Base-by-base conservation (phyloP, 2,888 invertebrate species). In the Antheraea yamamai region DNA sequence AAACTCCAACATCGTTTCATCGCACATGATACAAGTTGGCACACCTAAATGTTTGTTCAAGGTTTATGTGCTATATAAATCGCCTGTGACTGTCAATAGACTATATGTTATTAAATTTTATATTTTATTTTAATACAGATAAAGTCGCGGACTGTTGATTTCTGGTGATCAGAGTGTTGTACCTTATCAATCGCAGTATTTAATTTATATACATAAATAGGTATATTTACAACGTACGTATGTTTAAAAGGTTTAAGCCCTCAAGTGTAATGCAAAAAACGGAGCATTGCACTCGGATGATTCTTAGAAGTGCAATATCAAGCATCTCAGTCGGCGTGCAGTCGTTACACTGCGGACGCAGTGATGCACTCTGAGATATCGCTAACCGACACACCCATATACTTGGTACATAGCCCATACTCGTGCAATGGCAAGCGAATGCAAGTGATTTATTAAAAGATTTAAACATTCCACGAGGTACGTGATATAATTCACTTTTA, bases 261-360 rank as follows among this genome's bases (percentile, higher is more conserved):
- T 51, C 26, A 72, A 61, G 72, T 51, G 74, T 73, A 74, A 58
- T 79, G 81, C 81, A 80, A 82, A 82, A 81, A 80, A 77, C 80
- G 83, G 90, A 88, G 85, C 90, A 88, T 79, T 86, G 88, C 85
- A 87, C 87, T 87, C 77, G 82, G 77, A 80, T 73, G 74, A 47
- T 94, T 93, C 94, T 88, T 74, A 90, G 94, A 94, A 94, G 79
- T 86, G 88, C 89, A 90, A 81, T 90, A 92, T 93, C 94, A 88
- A 84, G 77, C 82, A 94, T 93, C 93, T 92, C 83, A 82, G 83
- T 80, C 86, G 81, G 82, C 82, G 80, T 76, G 79, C 82, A 84
- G 89, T 87, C 87, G 85, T 91, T 88, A 89, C 85, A 79, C 82
- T 86, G 88, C 86, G 89, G 87, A 92, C 89, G 90, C 89, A 89